Base-by-base conservation (phyloP, 2,797 vertebrate genomes). In the Aratinga solstitialis region DNA sequence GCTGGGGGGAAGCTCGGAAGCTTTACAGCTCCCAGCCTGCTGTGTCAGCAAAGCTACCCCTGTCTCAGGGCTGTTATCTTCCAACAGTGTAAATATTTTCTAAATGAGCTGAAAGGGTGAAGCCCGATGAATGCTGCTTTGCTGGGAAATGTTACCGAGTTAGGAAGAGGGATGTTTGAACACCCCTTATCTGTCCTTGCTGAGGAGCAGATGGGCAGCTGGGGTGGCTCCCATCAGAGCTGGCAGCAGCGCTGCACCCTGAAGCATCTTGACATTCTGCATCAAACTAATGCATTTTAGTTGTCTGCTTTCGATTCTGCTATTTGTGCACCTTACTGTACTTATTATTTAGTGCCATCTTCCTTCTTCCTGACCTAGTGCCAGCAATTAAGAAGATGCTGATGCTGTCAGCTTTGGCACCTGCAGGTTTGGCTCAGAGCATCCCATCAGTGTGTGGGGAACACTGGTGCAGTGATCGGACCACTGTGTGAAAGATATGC, bases 321-420 rank as follows among this genome's bases (percentile, higher is more conserved):
- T 97, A 83, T 95, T 97, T 84, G 86, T 96, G 85, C 89, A 93
- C 95, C 93, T 96, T 95, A 80, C 86, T 89, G 58, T 93, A 89
- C 87, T 95, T 91, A 91, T 96, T 95, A 89, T 95, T 96, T 87
- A 79, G 93, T 89, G 92, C 84, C 12, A 42, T 27, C 48, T 96
- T 88, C 92, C 84, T 93, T 90, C 73, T 93, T 53, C 66, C 89
- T 92, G 77, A 74, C 81, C 78, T 43, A 81, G 93, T 59, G 83
- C 92, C 93, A 91, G 47, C 5, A 30, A 95, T 96, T 97, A 95
- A 95, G 93, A 94, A 95, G 94, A 89, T 72, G 93, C 96, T 95
- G 96, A 91, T 95, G 93, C 91, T 62, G 56, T 95, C 97, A 78
- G 96, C 88, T 93, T 96, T 98, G 96, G 93, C 95, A 96, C 65